Percentiles rank a stretch among this genome's conserved stretches.
Conservation (phyloP, 2,888 invertebrate species). For the Dicyrtoma fusca region DNA sequence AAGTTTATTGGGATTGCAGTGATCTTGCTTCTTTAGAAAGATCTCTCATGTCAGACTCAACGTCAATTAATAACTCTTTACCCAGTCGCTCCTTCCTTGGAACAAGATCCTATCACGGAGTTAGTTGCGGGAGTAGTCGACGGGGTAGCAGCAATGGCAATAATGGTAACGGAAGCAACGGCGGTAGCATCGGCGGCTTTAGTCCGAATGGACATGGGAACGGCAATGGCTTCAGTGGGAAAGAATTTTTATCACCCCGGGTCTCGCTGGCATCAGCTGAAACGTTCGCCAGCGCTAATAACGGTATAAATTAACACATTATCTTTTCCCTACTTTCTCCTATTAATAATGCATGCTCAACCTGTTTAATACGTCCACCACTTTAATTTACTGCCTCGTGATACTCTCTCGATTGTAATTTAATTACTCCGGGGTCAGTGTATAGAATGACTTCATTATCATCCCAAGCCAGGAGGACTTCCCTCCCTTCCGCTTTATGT, state of each 20-base stretch:
- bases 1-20: slow-evolving; percentile 50
- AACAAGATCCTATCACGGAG: slow-evolving; percentile 24
- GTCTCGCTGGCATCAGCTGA: slow-evolving; percentile 45
- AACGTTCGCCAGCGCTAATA: slow-evolving; percentile 38
- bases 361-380: no score
- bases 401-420: no score
- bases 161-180: slow-evolving; percentile 27
- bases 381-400: no score
- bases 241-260: slow-evolving; percentile 37
- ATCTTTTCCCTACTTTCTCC: background rate
- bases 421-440: no score
- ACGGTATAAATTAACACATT: slow-evolving; percentile 11
- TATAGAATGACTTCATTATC: no score
- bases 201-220: slow-evolving; percentile 5
- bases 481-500: background rate
- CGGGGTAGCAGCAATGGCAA: slow-evolving; percentile 14
- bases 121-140: slow-evolving; percentile 4
- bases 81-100: slow-evolving; percentile 34
- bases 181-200: slow-evolving; percentile 28
- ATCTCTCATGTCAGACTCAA: slow-evolving; percentile 40
- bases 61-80: slow-evolving; percentile 36
- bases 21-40: slow-evolving; percentile 46
- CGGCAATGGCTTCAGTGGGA: background rate
- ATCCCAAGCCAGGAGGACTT: background rate
- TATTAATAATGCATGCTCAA: slow-evolving; percentile 4